Evolutionary conservation across 2,113 vertebrate genomes (phyloP).

Genomic region (Saccopteryx bilineata): DNA sequence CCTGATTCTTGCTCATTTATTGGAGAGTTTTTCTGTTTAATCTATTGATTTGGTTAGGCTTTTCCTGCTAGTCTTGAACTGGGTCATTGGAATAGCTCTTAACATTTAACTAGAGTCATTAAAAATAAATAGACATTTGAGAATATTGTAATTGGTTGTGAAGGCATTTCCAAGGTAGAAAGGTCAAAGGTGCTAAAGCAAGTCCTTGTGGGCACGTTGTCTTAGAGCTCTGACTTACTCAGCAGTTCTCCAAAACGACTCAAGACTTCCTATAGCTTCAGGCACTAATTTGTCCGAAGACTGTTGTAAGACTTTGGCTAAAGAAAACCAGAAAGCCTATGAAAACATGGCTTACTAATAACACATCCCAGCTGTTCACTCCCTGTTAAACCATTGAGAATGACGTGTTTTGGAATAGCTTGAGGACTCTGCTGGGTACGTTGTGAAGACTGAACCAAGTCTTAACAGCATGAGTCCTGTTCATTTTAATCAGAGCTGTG

Average conservation of each 20-base stretch:
- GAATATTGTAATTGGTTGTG: constrained; percentile 83
- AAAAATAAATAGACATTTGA: constrained; percentile 81
- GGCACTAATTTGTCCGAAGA: constrained; percentile 88
- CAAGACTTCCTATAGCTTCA: constrained; percentile 87
- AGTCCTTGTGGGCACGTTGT: background rate
- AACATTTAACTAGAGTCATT: constrained; percentile 77
- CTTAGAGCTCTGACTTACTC: constrained; percentile 82
- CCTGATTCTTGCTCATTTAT: background rate
- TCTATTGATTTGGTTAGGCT: constrained; percentile 23
- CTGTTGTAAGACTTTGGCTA: constrained; percentile 85
- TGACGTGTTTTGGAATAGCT: constrained; percentile 83
- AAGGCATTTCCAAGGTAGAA: constrained; percentile 78
- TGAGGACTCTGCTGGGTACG: constrained; percentile 47
- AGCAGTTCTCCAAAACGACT: constrained; percentile 81
- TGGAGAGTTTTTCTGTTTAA: background rate
- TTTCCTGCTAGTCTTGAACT: constrained; percentile 58
- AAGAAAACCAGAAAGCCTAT: constrained; percentile 87
- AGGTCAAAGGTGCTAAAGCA: constrained; percentile 71
- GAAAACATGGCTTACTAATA: constrained; percentile 85
- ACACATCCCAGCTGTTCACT: constrained; percentile 87
- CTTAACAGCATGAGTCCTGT: constrained; percentile 65
- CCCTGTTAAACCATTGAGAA: constrained; percentile 78
- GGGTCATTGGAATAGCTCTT: constrained; percentile 57
- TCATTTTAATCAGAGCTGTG: constrained; percentile 72
- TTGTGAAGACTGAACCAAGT: constrained; percentile 56